Base-by-base conservation (phyloP, 2,797 vertebrate species). In the Pachyuromys duprasi region DNA sequence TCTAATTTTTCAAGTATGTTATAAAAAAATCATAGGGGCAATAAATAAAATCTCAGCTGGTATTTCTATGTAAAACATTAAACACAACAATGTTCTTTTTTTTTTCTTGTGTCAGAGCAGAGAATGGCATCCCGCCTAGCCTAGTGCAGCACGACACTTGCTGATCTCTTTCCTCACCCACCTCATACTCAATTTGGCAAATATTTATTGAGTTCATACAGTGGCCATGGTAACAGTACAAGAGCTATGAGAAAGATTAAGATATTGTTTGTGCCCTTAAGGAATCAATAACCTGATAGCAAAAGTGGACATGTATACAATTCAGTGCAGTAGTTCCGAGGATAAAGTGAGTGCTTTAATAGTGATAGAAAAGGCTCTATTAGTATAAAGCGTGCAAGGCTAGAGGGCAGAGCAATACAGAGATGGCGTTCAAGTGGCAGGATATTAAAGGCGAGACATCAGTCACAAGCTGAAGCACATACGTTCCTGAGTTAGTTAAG, bases 391-490 rank as follows among this genome's bases (percentile, higher is more conserved):
- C 93, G 14, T 83, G 63, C 72, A 79, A 94, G 78, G 79, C 82
- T 76, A 83, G 81, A 93, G 91, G 79, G 89, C 93, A 96, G 94
- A 95, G 42, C 42, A 14, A 14, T 72, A 22, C 78, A 53, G 82
- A 79, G 49, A 78, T 86, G 55, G 55, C 28, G 13, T 8, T 89
- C 82, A 95, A 95, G 93, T 95, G 94, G 53, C 95, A 96, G 94
- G 96, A 94, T 96, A 93, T 96, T 95, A 96, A 93, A 90, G 78
- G 36, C 57, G 91, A 95, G 82, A 82, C 86, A 90, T 91, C 91
- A 75, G 89, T 93, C 90, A 90, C 42, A 65, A 92, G 42, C 69
- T 86, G 63, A 92, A 91, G 62, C 69, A 86, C 42, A 92, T n/a
- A 93, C 69, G 4, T 49, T 14, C 28, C 36, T 84, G 89, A 70